These are phyloP conservation scores for Cheilosia vernalis DNA, from an alignment of 2,888 invertebrate species.

Conservation along the genomic window DNA sequence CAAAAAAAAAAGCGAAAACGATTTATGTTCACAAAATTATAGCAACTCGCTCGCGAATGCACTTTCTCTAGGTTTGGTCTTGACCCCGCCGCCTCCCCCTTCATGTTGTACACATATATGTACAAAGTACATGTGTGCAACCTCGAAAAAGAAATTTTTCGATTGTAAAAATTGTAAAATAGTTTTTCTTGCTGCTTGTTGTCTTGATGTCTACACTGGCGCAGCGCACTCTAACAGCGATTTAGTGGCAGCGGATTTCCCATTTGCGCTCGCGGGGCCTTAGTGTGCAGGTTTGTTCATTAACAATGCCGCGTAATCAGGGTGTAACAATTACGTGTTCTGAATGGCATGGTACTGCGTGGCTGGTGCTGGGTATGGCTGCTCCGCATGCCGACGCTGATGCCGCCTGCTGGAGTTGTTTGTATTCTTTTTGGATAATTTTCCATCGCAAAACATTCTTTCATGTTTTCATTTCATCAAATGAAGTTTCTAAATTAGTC, in stretches of 20 bases:
- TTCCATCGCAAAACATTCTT: slow-evolving; percentile 56
- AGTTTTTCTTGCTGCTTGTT: slow-evolving; percentile 44
- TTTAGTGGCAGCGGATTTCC: slow-evolving; percentile 44
- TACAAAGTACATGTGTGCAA: slow-evolving; percentile 32
- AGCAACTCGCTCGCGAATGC: slow-evolving; percentile 63
- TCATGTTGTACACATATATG: neutral
- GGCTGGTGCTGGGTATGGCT: slow-evolving; percentile 57
- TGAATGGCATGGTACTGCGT: slow-evolving; percentile 60
- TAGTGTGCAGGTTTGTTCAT: slow-evolving; percentile 66
- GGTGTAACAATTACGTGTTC: slow-evolving; percentile 75
- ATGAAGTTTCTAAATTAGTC: slow-evolving; percentile 69
- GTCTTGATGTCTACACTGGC: slow-evolving; percentile 23
- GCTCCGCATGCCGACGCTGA: too few species aligned
- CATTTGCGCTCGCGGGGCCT: slow-evolving; percentile 35
- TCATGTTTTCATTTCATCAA: slow-evolving; percentile 63
- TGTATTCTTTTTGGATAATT: slow-evolving; percentile 59
- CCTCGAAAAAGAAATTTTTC: slow-evolving; percentile 71
- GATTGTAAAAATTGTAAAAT: slow-evolving; percentile 60
- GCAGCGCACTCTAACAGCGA: neutral
- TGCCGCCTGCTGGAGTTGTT: slow-evolving; percentile 12
- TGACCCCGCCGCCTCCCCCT: neutral
- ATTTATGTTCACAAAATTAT: slow-evolving; percentile 67
- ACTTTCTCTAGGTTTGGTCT: slow-evolving; percentile 66
- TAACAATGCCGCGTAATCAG: slow-evolving; percentile 74
- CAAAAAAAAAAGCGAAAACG: slow-evolving; percentile 59